Percentiles rank a stretch among this genome's conserved stretches.
These are phyloP conservation scores for Girardia tigrina DNA, from an alignment of 2,888 invertebrate species.

Conservation along the genomic window DNA sequence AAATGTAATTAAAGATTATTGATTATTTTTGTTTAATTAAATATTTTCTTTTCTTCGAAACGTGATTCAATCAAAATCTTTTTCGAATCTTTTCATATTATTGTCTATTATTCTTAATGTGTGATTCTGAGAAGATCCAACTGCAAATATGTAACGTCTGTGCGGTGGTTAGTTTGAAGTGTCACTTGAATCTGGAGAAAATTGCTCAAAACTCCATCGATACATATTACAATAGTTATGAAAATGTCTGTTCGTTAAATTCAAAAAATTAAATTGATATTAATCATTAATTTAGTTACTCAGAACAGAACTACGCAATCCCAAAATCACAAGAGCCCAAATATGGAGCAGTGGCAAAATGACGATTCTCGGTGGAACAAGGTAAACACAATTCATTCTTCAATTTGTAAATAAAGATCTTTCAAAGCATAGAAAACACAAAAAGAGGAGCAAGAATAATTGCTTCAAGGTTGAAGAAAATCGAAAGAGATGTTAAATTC, in stretches of 20 bases:
- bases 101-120: no score
- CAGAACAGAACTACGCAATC: not conserved
- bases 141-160: not conserved
- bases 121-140: not conserved
- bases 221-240: not conserved
- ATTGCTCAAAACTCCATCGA: not conserved
- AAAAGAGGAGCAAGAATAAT: not conserved
- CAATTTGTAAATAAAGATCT: not conserved
- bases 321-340: not conserved
- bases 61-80: not conserved
- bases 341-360: conserved; percentile 12
- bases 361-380: not conserved
- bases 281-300: not conserved
- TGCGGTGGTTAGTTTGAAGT: not conserved
- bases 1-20: no score
- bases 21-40: conserved; percentile 11
- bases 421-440: not conserved
- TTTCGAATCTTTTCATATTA: not conserved
- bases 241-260: not conserved
- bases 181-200: not conserved
- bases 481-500: not conserved
- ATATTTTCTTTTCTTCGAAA: conserved; percentile 9
- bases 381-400: not conserved
- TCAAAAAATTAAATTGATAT: not conserved
- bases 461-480: not conserved